Conservation (phyloP, 2,797 vertebrate species). For the Trichosurus vulpecula region DNA sequence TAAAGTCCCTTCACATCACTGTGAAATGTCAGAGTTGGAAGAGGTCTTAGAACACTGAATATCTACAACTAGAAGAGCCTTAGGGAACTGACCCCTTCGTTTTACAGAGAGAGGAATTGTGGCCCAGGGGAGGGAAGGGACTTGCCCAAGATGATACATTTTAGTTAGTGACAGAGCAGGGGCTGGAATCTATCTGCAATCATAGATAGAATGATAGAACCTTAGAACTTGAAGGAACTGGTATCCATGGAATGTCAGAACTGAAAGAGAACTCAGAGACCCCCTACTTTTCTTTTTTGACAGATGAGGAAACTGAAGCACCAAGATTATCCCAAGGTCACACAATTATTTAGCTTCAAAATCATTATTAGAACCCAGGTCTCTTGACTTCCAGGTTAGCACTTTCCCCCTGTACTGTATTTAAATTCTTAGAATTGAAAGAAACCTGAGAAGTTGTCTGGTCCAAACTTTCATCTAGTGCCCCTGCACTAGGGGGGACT, state of each 20-base stretch:
- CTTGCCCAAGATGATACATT: neutral
- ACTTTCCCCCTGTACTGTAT: neutral
- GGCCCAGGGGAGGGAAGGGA: neutral
- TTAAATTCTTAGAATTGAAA: neutral
- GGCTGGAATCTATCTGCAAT: neutral
- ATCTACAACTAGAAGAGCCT: neutral
- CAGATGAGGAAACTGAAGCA: neutral
- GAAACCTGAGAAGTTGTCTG: neutral
- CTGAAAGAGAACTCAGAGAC: neutral
- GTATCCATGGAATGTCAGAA: neutral
- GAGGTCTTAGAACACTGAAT: neutral
- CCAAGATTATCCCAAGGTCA: neutral
- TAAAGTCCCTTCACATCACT: neutral
- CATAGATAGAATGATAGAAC: neutral
- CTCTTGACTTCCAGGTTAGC: neutral
- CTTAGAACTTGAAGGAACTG: neutral
- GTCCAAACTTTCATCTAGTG: neutral
- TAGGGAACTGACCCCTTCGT: neutral
- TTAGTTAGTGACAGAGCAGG: neutral
- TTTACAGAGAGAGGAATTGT: neutral
- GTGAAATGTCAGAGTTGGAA: neutral
- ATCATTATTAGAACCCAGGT: neutral
- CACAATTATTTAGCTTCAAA: neutral
- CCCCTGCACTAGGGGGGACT: too few relatives aligned
- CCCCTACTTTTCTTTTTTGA: neutral